These are phyloP conservation scores for Heliconius nattereri DNA, from an alignment of 1,140 invertebrate species.

Conservation along the genomic window DNA sequence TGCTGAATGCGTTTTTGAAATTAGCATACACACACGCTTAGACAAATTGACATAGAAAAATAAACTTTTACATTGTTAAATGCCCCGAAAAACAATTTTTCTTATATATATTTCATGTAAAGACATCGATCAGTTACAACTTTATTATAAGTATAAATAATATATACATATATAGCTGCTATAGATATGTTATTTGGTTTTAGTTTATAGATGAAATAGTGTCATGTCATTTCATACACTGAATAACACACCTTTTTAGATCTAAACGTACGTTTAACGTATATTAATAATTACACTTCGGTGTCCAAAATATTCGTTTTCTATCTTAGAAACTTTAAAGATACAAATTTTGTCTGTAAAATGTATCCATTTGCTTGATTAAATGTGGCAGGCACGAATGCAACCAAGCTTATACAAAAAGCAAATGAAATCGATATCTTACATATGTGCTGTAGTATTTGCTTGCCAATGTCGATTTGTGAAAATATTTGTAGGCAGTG, in stretches of 20 bases:
- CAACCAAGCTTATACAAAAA: slow-evolving; percentile 32
- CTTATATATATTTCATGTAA: too few species aligned
- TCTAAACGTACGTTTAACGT: neutral
- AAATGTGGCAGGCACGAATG: slow-evolving; percentile 18
- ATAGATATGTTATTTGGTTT: too few species aligned
- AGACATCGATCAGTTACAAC: too few species aligned
- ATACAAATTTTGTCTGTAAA: neutral
- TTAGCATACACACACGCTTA: too few species aligned
- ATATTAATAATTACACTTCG: neutral
- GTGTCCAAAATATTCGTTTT: slow-evolving; percentile 10
- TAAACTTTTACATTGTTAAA: too few species aligned
- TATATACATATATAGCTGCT: too few species aligned
- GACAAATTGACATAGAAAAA: too few species aligned
- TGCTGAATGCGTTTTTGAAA: too few species aligned
- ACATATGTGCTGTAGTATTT: slow-evolving; percentile 25
- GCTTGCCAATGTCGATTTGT: slow-evolving; percentile 32
- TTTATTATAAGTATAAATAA: neutral
- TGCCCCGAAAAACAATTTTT: too few species aligned
- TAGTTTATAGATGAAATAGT: too few species aligned
- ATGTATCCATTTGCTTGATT: slow-evolving; percentile 23
- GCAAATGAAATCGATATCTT: slow-evolving; percentile 31
- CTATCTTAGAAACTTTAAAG: neutral
- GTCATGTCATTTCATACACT: too few species aligned
- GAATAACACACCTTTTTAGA: neutral
- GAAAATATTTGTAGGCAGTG: slow-evolving; percentile 37